Percentiles rank a stretch among this genome's conserved stretches.
Evolutionary conservation across 2,797 vertebrate species (phyloP).

Genomic region (Scolopax rusticola): DNA sequence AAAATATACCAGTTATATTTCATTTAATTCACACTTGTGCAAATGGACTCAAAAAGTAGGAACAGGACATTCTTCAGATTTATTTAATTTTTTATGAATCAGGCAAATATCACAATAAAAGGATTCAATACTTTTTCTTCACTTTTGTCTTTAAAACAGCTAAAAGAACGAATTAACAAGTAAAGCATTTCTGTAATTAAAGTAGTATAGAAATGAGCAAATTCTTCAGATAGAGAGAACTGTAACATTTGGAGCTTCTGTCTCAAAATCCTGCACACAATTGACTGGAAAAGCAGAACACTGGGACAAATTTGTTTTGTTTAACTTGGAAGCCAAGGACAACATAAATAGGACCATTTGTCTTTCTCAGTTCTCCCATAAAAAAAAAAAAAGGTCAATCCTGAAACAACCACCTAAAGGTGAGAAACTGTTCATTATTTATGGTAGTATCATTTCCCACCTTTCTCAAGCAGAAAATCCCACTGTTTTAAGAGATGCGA

Average conservation of each 20-base stretch:
- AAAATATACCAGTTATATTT: not conserved
- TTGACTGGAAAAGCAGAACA: not conserved
- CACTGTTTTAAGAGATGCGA: constrained; percentile 39
- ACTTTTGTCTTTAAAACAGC: constrained; percentile 19
- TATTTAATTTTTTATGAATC: not conserved
- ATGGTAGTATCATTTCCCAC: not conserved
- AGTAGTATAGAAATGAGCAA: not conserved
- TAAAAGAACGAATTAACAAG: constrained; percentile 1
- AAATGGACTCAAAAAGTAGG: not conserved
- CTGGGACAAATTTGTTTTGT: not conserved
- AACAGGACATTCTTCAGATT: not conserved
- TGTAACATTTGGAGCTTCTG: not conserved
- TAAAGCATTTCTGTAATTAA: not conserved
- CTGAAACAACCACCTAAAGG: constrained; percentile 49
- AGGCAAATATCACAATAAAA: constrained; percentile 18
- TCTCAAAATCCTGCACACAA: not conserved
- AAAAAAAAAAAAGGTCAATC: constrained; percentile 14
- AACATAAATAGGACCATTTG: constrained; percentile 26
- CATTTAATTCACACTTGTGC: not conserved
- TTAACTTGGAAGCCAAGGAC: constrained; percentile 53
- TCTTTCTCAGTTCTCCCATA: constrained; percentile 36
- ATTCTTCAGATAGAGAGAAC: constrained; percentile 9
- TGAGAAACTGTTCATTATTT: constrained; percentile 34
- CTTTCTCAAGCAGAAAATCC: constrained; percentile 53
- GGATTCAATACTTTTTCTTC: not conserved